A percentile compares a stretch with the other conserved stretches of the same genome.
Conservation (phyloP, 1,140 invertebrate genomes). For the Pogonomyrmex californicus region DNA sequence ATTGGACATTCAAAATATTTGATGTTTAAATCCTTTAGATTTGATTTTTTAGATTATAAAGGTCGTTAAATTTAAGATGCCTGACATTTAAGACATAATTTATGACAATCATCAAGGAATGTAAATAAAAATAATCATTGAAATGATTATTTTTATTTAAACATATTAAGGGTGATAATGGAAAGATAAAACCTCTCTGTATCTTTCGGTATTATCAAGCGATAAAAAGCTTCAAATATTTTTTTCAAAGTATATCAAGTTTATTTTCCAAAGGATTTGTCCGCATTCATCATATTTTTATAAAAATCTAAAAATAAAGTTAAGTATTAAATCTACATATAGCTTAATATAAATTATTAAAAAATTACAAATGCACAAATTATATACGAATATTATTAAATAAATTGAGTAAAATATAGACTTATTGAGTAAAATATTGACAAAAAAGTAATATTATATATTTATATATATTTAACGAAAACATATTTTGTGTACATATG, state of each 20-base stretch:
- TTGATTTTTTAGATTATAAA: neutral
- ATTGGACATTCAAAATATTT: neutral
- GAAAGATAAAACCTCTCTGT: constrained; percentile 47
- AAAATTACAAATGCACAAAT: neutral
- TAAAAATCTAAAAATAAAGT: neutral
- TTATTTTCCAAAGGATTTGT: neutral
- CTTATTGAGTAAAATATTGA: neutral
- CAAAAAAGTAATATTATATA: neutral
- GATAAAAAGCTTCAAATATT: neutral
- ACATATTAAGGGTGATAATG: constrained; percentile 46
- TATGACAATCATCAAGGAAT: neutral
- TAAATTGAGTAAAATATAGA: neutral
- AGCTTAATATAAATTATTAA: neutral
- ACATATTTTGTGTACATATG: neutral
- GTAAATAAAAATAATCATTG: too few relatives aligned
- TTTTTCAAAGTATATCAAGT: too few relatives aligned
- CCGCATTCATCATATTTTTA: neutral
- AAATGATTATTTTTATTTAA: constrained; percentile 47
- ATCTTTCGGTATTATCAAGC: constrained; percentile 28
- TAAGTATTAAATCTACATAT: too few relatives aligned
- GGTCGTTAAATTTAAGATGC: neutral
- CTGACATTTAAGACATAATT: too few relatives aligned
- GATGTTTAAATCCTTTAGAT: neutral
- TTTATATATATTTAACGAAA: neutral
- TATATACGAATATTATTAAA: neutral